A percentile compares a stretch with the other conserved stretches of the same genome.
Evolutionary conservation across 2,888 invertebrate species (phyloP).

Genomic region (Ichneumoninae sp.): DNA sequence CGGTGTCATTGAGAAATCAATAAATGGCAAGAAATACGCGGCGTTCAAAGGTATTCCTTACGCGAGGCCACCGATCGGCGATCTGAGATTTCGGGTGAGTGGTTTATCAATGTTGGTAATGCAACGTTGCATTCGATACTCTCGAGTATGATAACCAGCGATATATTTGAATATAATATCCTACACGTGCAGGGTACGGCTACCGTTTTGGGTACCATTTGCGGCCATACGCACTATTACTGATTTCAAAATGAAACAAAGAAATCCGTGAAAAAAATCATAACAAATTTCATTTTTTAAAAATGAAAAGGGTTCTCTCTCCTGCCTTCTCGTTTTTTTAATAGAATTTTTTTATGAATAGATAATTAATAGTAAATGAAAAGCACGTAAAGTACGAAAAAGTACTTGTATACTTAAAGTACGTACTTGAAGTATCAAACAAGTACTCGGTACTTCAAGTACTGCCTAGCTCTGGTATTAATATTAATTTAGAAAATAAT

Average conservation of each 20-base stretch:
- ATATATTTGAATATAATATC: background rate
- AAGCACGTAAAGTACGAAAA: too few species aligned
- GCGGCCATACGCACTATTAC: background rate
- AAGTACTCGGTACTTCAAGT: too few species aligned
- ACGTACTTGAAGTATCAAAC: too few species aligned
- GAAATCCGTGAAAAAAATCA: too few species aligned
- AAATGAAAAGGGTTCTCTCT: too few species aligned
- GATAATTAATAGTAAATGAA: too few species aligned
- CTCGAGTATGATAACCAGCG: background rate
- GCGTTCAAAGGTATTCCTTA: conserved; percentile 73
- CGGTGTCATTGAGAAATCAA: conserved; percentile 65
- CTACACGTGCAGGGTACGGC: background rate
- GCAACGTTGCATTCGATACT: background rate
- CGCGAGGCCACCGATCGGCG: conserved; percentile 71
- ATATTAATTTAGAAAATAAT: too few species aligned
- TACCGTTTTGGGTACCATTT: background rate
- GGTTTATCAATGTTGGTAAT: background rate
- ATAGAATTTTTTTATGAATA: too few species aligned
- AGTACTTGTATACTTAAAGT: too few species aligned
- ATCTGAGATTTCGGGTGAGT: conserved; percentile 71
- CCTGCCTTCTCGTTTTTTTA: too few species aligned
- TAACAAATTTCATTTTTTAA: too few species aligned
- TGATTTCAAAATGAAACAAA: background rate
- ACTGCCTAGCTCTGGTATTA: too few species aligned
- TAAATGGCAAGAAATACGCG: conserved; percentile 61